Conservation (phyloP, 2,113 vertebrate genomes). For the Nycticebus coucang region DNA sequence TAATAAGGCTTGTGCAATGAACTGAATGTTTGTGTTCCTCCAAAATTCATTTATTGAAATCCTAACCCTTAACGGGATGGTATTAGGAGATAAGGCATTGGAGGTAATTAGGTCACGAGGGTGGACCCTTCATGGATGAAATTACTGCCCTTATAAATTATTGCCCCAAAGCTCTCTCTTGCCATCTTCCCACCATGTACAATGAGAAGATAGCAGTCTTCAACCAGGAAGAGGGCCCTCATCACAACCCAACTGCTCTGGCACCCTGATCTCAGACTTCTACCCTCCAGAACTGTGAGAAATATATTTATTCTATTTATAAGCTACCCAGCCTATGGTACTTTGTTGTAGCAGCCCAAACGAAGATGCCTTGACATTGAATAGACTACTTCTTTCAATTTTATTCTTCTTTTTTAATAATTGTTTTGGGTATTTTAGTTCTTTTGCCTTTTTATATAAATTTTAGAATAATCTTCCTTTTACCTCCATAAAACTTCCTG, state of each 20-base stretch:
- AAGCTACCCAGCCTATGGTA: neutral
- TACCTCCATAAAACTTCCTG: neutral
- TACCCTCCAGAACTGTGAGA: neutral
- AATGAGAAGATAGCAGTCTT: neutral
- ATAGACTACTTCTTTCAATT: neutral
- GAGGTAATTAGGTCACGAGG: neutral
- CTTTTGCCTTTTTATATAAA: neutral
- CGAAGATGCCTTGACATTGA: neutral
- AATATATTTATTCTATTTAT: neutral
- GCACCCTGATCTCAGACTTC: neutral
- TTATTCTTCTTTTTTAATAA: neutral
- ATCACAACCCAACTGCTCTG: neutral
- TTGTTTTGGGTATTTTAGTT: neutral
- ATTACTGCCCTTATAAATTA: neutral
- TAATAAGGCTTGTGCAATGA: neutral
- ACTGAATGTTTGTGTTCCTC: neutral
- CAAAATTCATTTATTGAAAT: neutral
- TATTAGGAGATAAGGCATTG: neutral
- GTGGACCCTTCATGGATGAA: neutral
- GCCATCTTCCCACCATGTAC: neutral
- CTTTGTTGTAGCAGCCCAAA: neutral
- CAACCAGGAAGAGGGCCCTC: neutral
- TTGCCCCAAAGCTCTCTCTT: neutral
- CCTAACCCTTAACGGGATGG: neutral
- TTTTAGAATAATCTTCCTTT: neutral